Conservation (phyloP, 2,888 invertebrate species). For the Cyaniris semiargus region DNA sequence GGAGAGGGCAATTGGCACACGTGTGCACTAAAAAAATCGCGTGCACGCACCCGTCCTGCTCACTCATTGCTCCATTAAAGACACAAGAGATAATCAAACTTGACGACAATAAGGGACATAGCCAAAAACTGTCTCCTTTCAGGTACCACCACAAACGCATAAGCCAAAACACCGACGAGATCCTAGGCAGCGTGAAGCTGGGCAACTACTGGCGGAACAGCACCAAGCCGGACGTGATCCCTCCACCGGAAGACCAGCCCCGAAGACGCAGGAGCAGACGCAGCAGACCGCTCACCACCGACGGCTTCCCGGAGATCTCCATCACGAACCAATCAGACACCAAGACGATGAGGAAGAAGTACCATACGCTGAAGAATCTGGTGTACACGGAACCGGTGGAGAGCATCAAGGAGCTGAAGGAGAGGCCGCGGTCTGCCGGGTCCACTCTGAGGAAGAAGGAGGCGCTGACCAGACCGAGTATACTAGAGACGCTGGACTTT, state of each 20-base stretch:
- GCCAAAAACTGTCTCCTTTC: neutral
- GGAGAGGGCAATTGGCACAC: neutral
- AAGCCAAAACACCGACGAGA: conserved; percentile 65
- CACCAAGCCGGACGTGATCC: conserved; percentile 71
- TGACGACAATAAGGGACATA: too few species aligned
- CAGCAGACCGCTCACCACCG: conserved; percentile 58
- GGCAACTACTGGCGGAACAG: conserved; percentile 70
- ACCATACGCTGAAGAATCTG: conserved; percentile 61
- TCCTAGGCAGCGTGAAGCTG: conserved; percentile 63
- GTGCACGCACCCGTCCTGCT: too few species aligned
- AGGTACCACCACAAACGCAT: neutral
- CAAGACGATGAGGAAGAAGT: conserved; percentile 55
- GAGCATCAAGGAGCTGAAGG: conserved; percentile 62
- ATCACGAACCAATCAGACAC: conserved; percentile 65
- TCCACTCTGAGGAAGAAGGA: conserved; percentile 69
- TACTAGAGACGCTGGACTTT: conserved; percentile 73
- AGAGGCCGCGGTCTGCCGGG: conserved; percentile 70
- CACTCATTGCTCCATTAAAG: neutral
- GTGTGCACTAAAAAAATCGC: too few species aligned
- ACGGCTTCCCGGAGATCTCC: conserved; percentile 72
- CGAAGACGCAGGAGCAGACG: conserved; percentile 57
- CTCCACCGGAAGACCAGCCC: conserved; percentile 56
- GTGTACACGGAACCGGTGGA: conserved; percentile 73
- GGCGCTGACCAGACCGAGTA: conserved; percentile 64
- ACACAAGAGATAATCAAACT: too few species aligned